phyloP scores from a whole-genome alignment of 2,797 vertebrate species.

The Pachyuromys duprasi region DNA sequence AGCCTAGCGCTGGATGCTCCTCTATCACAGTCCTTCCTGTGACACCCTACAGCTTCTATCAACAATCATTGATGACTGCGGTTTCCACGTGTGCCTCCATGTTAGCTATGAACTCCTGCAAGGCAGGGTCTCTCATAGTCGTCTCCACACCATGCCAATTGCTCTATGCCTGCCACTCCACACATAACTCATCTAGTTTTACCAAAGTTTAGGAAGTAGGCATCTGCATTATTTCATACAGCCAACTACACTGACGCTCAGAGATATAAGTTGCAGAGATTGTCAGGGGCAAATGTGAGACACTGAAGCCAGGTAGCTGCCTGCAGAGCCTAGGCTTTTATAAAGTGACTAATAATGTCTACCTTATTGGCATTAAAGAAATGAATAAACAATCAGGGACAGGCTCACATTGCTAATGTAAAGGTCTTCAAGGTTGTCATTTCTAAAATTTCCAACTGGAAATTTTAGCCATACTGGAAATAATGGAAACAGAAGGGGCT shows the following conservation, averaged over 20 bases:
- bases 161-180: not conserved
- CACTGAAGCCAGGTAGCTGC: not conserved
- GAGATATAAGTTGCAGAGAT: not conserved
- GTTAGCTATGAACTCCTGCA: not conserved
- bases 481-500: too few relatives aligned
- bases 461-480: not conserved
- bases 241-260: not conserved
- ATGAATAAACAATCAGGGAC: not conserved
- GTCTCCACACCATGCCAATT: not conserved
- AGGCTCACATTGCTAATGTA: not conserved
- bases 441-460: not conserved
- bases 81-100: not conserved
- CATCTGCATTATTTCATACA: not conserved
- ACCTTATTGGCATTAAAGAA: not conserved
- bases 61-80: rapidly evolving
- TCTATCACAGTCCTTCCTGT: not conserved
- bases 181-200: not conserved
- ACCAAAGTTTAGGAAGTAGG: not conserved
- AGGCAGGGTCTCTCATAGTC: rapidly evolving
- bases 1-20: not conserved
- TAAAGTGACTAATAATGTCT: not conserved
- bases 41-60: too few relatives aligned
- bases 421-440: not conserved
- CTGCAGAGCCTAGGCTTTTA: not conserved
- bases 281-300: not conserved